A percentile compares a stretch with the other conserved stretches of the same genome.
Evolutionary conservation across 2,113 vertebrate genomes (phyloP).

Genomic region (Neodon shergylaensis): DNA sequence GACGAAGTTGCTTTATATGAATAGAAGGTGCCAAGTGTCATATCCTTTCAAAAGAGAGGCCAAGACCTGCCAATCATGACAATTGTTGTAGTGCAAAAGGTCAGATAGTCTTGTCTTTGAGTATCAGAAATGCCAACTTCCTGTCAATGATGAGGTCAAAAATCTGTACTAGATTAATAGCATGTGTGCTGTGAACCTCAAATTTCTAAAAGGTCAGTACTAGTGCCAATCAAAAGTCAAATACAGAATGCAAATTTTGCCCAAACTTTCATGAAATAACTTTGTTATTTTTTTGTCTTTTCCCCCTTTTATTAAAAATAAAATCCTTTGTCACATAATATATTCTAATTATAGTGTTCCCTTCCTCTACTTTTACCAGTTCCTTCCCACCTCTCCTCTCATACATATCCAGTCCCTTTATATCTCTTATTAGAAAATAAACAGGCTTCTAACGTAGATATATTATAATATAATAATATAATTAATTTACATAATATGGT

Average conservation of each 20-base stretch:
- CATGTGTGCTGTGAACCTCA: constrained; percentile 61
- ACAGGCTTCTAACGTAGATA: not conserved
- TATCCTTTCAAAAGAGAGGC: constrained; percentile 71
- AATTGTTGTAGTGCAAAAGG: constrained; percentile 64
- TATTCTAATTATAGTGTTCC: not conserved
- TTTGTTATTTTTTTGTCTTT: constrained; percentile 32
- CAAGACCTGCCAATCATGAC: constrained; percentile 66
- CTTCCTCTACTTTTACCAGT: not conserved
- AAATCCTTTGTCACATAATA: not conserved
- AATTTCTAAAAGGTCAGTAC: constrained; percentile 65
- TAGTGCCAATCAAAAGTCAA: constrained; percentile 67
- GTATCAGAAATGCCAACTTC: constrained; percentile 75
- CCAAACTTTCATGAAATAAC: constrained; percentile 57
- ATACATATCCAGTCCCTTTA: not conserved
- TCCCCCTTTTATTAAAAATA: not conserved
- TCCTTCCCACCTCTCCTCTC: not conserved
- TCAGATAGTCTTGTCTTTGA: constrained; percentile 67
- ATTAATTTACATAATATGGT: not conserved
- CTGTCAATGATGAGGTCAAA: constrained; percentile 75
- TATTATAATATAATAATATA: not conserved
- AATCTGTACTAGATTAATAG: constrained; percentile 73
- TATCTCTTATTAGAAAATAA: not conserved
- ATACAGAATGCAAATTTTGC: constrained; percentile 52
- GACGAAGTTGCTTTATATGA: constrained; percentile 71
- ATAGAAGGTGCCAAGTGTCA: constrained; percentile 61